Conservation (phyloP, 2,888 invertebrate genomes). For the Margaritifera margaritifera region DNA sequence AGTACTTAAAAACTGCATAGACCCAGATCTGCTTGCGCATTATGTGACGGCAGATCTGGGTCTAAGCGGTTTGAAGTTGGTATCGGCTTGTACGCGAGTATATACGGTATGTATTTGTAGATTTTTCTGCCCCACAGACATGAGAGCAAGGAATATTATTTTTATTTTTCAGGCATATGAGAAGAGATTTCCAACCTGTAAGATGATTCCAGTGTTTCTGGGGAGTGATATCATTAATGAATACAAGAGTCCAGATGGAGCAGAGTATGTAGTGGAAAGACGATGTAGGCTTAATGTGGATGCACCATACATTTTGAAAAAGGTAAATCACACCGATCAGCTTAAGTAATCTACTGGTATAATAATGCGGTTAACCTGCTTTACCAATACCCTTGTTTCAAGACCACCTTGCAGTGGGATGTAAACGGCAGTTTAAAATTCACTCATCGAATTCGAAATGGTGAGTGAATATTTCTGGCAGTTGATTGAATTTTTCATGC, state of each 20-base stretch:
- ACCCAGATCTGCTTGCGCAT: too few relatives aligned
- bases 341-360: neutral
- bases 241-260: conserved; percentile 84
- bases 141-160: neutral
- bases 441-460: too few relatives aligned
- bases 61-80: too few relatives aligned
- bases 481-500: too few relatives aligned
- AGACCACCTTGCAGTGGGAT: neutral
- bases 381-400: neutral
- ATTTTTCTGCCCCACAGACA: too few relatives aligned
- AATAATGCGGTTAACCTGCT: neutral
- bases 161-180: conserved; percentile 86
- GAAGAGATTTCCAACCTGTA: conserved; percentile 92
- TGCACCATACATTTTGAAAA: conserved; percentile 94
- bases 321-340: conserved; percentile 76
- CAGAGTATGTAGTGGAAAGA: conserved; percentile 85
- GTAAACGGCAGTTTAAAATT: neutral
- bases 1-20: too few relatives aligned
- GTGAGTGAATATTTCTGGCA: too few relatives aligned
- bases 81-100: too few relatives aligned
- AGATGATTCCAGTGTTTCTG: conserved; percentile 94
- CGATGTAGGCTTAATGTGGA: conserved; percentile 93
- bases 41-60: too few relatives aligned
- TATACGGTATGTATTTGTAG: too few relatives aligned
- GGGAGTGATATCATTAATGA: conserved; percentile 89